phyloP scores from a whole-genome alignment of 1,140 invertebrate species.

The Trachymyrmex septentrionalis region DNA sequence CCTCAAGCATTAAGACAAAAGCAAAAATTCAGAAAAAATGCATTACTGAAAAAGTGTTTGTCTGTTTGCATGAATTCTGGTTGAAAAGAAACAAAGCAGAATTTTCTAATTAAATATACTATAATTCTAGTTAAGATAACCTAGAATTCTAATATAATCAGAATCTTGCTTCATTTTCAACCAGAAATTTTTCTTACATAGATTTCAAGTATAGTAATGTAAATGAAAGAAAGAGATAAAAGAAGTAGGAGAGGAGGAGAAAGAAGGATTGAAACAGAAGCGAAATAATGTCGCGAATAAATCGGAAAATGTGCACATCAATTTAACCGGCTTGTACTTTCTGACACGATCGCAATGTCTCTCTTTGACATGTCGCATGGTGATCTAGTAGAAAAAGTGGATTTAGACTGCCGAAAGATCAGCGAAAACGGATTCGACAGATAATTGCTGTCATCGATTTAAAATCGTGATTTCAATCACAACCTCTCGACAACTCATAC shows the following conservation, averaged over 20 bases:
- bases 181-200: too few relatives aligned
- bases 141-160: too few relatives aligned
- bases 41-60: too few relatives aligned
- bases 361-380: not conserved
- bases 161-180: too few relatives aligned
- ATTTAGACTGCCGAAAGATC: conserved; percentile 29
- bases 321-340: conserved; percentile 20
- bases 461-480: conserved; percentile 31
- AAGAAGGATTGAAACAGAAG: not conserved
- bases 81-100: too few relatives aligned
- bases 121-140: too few relatives aligned
- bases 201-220: too few relatives aligned
- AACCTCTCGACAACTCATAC: conserved; percentile 3
- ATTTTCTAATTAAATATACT: too few relatives aligned
- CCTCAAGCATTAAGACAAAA: too few relatives aligned
- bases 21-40: too few relatives aligned
- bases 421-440: conserved; percentile 31
- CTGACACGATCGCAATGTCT: not conserved
- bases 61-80: too few relatives aligned
- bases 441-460: conserved; percentile 44
- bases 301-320: conserved; percentile 31
- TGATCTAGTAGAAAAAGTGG: conserved; percentile 13
- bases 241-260: too few relatives aligned
- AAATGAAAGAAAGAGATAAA: not conserved
- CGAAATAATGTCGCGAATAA: not conserved